Percentiles rank a stretch among this genome's conserved stretches.
Conservation (phyloP, 2,797 vertebrate genomes). For the Tenualosa ilisha region DNA sequence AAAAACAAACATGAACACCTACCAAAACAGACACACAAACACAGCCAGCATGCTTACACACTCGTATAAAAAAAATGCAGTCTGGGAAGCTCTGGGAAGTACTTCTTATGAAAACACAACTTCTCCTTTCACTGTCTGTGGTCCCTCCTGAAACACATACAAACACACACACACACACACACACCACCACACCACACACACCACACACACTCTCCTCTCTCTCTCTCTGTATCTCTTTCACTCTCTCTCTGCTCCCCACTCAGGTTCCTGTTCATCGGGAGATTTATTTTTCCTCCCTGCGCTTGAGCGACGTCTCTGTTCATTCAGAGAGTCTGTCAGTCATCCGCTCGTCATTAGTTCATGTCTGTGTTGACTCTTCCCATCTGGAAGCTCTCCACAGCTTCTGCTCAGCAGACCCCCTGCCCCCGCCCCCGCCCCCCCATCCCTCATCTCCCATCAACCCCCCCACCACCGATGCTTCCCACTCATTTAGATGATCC, state of each 20-base stretch:
- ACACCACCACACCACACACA: constrained; percentile 37
- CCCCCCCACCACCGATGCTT: neutral
- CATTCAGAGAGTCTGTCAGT: constrained; percentile 59
- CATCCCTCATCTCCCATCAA: neutral
- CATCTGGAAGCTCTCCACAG: constrained; percentile 74
- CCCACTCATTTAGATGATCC: neutral
- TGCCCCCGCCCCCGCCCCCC: neutral
- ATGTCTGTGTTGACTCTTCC: constrained; percentile 63
- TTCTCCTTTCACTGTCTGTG: neutral
- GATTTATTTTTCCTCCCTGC: constrained; percentile 60
- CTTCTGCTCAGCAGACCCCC: constrained; percentile 11
- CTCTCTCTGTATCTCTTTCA: neutral
- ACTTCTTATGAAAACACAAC: neutral
- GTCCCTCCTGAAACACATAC: neutral
- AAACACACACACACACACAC: constrained; percentile 40
- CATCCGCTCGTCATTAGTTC: constrained; percentile 45
- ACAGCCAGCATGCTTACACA: constrained; percentile 21
- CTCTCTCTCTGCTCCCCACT: neutral
- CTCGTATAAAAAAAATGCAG: neutral
- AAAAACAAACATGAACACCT: constrained; percentile 49
- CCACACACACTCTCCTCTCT: neutral
- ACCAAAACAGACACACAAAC: constrained; percentile 44
- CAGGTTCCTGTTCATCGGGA: constrained; percentile 43
- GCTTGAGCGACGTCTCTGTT: constrained; percentile 62
- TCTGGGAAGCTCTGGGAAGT: neutral